Evolutionary conservation across 92 coral and sea anemone species (phyloP).

Genomic region (Umimayanthus kanabou): DNA sequence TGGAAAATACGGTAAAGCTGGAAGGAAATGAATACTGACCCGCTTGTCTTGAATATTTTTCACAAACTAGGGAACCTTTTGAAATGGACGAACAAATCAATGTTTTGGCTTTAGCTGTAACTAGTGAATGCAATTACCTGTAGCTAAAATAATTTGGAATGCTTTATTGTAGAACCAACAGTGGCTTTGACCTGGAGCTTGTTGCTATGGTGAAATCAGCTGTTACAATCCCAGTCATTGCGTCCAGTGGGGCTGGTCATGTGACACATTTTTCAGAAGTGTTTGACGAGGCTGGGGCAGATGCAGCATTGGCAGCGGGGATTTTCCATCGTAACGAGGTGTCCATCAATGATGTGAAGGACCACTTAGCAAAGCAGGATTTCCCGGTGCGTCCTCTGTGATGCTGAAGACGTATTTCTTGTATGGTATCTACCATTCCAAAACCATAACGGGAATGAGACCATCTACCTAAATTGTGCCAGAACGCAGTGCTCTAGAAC

Average conservation of each 20-base stretch:
- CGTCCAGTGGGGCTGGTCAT: slow-evolving; percentile 71
- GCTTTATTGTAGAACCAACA: slow-evolving; percentile 47
- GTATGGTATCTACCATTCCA: too few relatives aligned
- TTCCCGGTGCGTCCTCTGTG: slow-evolving; percentile 44
- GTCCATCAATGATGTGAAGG: slow-evolving; percentile 53
- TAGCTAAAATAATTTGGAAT: too few relatives aligned
- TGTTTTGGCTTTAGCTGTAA: too few relatives aligned
- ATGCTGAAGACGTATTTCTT: background rate
- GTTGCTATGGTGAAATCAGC: slow-evolving; percentile 65
- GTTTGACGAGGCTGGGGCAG: slow-evolving; percentile 55
- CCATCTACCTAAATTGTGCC: too few relatives aligned
- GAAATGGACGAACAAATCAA: too few relatives aligned
- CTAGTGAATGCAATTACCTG: too few relatives aligned
- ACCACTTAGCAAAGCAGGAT: slow-evolving; percentile 45
- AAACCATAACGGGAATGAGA: too few relatives aligned
- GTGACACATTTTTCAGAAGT: slow-evolving; percentile 61
- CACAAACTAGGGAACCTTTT: too few relatives aligned
- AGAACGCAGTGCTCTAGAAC: too few relatives aligned
- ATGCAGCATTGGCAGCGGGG: slow-evolving; percentile 65
- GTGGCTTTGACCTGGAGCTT: slow-evolving; percentile 63
- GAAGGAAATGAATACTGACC: too few relatives aligned
- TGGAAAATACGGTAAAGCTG: too few relatives aligned
- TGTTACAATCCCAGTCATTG: slow-evolving; percentile 64
- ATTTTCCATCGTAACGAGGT: slow-evolving; percentile 63
- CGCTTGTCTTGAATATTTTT: too few relatives aligned